These are phyloP conservation scores for Clamator glandarius DNA, from an alignment of 2,797 vertebrate genomes.

Conservation along the genomic window DNA sequence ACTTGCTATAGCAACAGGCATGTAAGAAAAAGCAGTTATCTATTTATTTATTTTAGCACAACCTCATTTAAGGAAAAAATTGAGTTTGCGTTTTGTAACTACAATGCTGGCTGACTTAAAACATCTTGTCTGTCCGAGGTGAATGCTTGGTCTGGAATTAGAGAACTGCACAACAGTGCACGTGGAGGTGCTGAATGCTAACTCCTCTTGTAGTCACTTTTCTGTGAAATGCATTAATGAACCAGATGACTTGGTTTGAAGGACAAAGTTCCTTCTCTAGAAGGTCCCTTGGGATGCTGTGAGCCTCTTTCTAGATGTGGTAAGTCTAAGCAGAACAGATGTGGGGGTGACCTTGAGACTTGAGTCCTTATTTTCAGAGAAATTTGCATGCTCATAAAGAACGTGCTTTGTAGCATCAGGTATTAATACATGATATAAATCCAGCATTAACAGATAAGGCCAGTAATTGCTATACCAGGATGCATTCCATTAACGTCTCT, in stretches of 20 bases:
- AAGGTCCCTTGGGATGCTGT: not conserved
- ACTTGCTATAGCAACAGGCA: not conserved
- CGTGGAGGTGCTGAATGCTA: not conserved
- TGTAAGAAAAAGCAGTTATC: not conserved
- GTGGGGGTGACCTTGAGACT: not conserved
- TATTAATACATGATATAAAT: not conserved
- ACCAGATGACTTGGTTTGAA: not conserved
- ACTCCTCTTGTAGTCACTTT: not conserved
- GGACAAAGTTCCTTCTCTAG: not conserved
- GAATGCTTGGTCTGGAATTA: not conserved
- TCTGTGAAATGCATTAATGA: not conserved
- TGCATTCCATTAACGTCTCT: not conserved
- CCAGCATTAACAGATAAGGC: not conserved
- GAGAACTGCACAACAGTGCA: not conserved
- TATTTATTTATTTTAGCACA: not conserved
- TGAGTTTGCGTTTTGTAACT: not conserved
- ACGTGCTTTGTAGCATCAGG: not conserved
- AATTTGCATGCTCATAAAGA: not conserved
- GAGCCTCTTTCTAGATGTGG: not conserved
- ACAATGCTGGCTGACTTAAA: not conserved
- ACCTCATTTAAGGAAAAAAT: not conserved
- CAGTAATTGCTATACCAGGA: not conserved
- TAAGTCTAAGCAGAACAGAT: not conserved
- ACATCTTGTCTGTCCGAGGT: not conserved
- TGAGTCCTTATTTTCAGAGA: not conserved